Percentiles rank a stretch among this genome's conserved stretches.
These are phyloP conservation scores for Tenthredo livida DNA, from an alignment of 2,888 invertebrate species.

Conservation along the genomic window DNA sequence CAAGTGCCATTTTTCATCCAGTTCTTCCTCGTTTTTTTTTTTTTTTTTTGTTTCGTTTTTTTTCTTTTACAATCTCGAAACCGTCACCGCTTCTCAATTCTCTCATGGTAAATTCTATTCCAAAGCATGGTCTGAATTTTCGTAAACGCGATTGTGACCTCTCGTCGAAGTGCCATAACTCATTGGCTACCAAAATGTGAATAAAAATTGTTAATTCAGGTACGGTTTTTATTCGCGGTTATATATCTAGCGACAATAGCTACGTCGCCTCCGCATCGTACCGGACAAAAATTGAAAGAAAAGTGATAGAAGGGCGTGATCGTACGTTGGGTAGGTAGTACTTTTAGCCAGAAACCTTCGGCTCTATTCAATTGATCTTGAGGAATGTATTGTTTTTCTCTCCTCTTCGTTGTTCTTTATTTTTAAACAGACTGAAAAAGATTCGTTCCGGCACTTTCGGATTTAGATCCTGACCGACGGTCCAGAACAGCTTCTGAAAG, in stretches of 20 bases:
- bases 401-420: constrained; percentile 24
- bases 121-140: background rate
- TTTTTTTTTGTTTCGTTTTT: no score
- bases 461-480: constrained; percentile 47
- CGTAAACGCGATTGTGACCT: background rate
- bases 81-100: background rate
- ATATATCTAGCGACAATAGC: background rate
- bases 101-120: constrained; percentile 19
- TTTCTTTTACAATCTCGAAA: background rate
- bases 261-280: background rate
- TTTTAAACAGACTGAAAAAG: constrained; percentile 50
- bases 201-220: background rate
- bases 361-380: constrained; percentile 52
- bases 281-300: constrained; percentile 18
- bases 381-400: constrained; percentile 52
- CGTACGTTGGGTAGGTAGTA: background rate
- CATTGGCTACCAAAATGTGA: background rate
- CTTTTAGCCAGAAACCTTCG: constrained; percentile 35
- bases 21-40: background rate
- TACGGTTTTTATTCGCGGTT: constrained; percentile 2
- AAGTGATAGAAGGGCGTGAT: background rate
- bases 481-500: constrained; percentile 42
- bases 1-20: constrained; percentile 28
- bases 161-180: background rate
- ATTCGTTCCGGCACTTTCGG: constrained; percentile 50